phyloP scores from a whole-genome alignment of 2,797 vertebrate species.

The Leptoclinus maculatus region DNA sequence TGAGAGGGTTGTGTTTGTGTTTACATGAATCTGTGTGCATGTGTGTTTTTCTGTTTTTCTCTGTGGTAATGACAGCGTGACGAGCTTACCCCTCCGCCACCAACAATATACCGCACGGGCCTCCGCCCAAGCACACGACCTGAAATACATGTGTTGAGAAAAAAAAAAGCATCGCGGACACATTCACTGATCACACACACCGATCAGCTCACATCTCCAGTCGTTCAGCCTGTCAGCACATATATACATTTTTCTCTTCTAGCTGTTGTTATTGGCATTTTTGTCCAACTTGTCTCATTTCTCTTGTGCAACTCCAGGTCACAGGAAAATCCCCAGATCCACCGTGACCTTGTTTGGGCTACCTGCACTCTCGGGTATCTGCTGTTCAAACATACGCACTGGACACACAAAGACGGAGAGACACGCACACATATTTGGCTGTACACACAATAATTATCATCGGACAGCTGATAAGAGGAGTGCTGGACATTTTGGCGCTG shows the following conservation, averaged over 20 bases:
- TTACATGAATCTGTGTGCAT: constrained; percentile 44
- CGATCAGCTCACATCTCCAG: constrained; percentile 13
- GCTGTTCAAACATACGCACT: constrained; percentile 34
- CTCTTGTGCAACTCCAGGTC: constrained; percentile 13
- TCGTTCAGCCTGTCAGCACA: background rate
- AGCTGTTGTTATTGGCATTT: constrained; percentile 9
- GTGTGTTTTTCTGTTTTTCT: constrained; percentile 54
- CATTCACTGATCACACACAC: background rate
- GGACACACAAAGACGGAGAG: constrained; percentile 17
- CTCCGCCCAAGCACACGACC: constrained; percentile 27
- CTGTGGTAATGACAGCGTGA: constrained; percentile 52
- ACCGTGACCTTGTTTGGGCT: constrained; percentile 51
- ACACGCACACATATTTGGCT: constrained; percentile 28
- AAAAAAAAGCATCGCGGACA: background rate
- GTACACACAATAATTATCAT: constrained; percentile 50
- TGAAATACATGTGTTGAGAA: constrained; percentile 11
- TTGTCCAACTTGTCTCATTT: constrained; percentile 18
- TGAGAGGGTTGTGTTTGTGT: constrained; percentile 63
- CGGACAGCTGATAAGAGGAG: constrained; percentile 53
- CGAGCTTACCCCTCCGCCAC: constrained; percentile 30
- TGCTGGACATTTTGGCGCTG: constrained; percentile 37
- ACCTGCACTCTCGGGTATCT: constrained; percentile 47
- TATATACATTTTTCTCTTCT: background rate
- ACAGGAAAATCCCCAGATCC: constrained; percentile 37
- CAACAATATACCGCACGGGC: constrained; percentile 1